These are phyloP conservation scores for Anagyrus pseudococci DNA, from an alignment of 2,888 invertebrate species.

Conservation along the genomic window DNA sequence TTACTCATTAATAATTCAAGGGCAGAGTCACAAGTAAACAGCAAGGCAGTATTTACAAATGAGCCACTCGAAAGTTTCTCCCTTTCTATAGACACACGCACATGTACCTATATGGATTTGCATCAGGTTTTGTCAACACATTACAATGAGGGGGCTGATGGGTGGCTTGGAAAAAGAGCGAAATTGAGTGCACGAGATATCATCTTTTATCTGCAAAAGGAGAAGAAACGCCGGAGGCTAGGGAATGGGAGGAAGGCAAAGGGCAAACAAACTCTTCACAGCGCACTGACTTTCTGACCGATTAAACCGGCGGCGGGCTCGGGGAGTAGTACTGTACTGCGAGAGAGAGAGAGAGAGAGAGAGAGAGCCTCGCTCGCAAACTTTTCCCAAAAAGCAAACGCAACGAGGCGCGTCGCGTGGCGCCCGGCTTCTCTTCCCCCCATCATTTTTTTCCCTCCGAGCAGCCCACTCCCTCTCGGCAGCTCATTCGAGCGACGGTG, in stretches of 20 bases:
- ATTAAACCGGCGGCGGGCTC: slow-evolving; percentile 26
- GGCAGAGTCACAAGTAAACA: too few species aligned
- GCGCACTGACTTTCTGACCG: slow-evolving; percentile 38
- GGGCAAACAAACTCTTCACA: slow-evolving; percentile 33
- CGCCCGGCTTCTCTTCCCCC: slow-evolving; percentile 7
- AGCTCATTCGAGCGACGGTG: too few species aligned
- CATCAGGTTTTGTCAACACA: neutral
- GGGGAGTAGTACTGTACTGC: too few species aligned
- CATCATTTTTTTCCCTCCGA: neutral
- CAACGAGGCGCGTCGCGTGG: slow-evolving; percentile 27
- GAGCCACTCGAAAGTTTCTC: too few species aligned
- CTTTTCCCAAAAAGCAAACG: slow-evolving; percentile 32
- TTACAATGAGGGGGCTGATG: neutral
- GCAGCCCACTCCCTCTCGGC: neutral
- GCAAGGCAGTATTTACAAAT: too few species aligned
- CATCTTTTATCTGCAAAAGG: slow-evolving; percentile 10
- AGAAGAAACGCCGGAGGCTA: neutral
- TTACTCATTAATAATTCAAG: too few species aligned
- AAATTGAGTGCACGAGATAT: slow-evolving; percentile 16
- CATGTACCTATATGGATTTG: too few species aligned
- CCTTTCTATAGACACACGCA: too few species aligned
- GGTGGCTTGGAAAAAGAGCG: neutral
- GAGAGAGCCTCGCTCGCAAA: slow-evolving; percentile 8
- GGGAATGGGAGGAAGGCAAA: neutral
- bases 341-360: too few species aligned